Conservation (phyloP, 2,888 invertebrate species). For the Drosophila ustulata region DNA sequence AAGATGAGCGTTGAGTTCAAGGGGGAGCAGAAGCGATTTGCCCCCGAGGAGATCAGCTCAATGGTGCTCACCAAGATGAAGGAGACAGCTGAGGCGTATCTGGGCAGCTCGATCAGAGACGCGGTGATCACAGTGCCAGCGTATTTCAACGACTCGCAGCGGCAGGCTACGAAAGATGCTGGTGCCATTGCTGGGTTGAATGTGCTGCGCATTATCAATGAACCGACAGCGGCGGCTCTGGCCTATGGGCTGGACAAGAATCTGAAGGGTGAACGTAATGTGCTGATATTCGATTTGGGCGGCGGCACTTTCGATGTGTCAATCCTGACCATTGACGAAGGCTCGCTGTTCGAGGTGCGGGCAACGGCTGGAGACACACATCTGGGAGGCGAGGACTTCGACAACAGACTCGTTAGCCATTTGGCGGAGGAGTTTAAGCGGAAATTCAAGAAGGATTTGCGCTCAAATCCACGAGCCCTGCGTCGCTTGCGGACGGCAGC, state of each 20-base stretch:
- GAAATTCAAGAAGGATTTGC: conserved; percentile 90
- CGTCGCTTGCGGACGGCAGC: conserved; percentile 91
- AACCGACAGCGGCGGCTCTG: conserved; percentile 96
- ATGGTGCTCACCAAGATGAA: conserved; percentile 98
- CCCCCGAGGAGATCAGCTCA: conserved; percentile 96
- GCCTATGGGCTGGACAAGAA: conserved; percentile 96
- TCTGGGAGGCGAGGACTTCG: conserved; percentile 95
- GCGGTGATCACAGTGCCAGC: conserved; percentile 97
- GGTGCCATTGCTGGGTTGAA: conserved; percentile 96
- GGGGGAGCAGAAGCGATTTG: conserved; percentile 94
- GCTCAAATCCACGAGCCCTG: conserved; percentile 88
- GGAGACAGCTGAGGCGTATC: conserved; percentile 94
- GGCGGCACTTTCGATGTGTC: conserved; percentile 99
- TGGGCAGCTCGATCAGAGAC: conserved; percentile 93
- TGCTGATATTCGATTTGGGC: conserved; percentile 87
- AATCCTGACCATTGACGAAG: conserved; percentile 96
- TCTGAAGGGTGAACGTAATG: conserved; percentile 92
- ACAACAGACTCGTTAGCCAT: conserved; percentile 94
- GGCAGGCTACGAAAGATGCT: conserved; percentile 97
- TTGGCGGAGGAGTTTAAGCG: conserved; percentile 95
- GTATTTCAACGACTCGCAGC: conserved; percentile 95
- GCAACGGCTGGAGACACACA: conserved; percentile 98
- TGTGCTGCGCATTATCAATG: conserved; percentile 95
- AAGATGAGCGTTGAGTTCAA: conserved; percentile 94
- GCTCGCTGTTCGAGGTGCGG: conserved; percentile 95